phyloP scores from a whole-genome alignment of 2,113 vertebrate species.

The Lichenostomus cassidix region DNA sequence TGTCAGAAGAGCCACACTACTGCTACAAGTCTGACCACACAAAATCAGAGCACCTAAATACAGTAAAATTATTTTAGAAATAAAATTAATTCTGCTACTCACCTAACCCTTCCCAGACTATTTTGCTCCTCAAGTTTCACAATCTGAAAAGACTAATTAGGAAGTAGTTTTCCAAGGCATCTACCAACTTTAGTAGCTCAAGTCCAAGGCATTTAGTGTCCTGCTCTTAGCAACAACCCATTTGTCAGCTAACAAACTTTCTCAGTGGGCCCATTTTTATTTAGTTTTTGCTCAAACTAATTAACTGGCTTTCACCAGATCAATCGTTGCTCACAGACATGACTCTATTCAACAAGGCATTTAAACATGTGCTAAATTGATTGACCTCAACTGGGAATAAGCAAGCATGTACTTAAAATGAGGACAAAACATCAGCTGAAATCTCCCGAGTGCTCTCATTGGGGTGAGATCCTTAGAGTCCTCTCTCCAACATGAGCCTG shows the following conservation, averaged over 20 bases:
- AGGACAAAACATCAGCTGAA: neutral
- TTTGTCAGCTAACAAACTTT: constrained; percentile 12
- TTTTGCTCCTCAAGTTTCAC: neutral
- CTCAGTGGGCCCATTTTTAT: neutral
- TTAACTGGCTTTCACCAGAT: neutral
- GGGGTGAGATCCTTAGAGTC: neutral
- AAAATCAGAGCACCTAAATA: neutral
- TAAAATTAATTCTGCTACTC: neutral
- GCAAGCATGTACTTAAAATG: neutral
- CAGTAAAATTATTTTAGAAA: neutral
- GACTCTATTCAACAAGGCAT: constrained; percentile 1
- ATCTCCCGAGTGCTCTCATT: neutral
- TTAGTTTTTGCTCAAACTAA: constrained; percentile 3
- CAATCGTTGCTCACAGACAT: neutral
- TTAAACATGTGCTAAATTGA: constrained; percentile 21
- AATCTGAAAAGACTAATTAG: neutral
- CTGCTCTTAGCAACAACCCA: neutral
- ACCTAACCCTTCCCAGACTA: neutral
- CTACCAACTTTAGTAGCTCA: neutral
- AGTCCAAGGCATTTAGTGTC: neutral
- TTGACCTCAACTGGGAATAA: neutral
- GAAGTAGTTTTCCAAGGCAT: neutral
- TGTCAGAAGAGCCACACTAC: neutral
- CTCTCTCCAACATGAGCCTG: neutral
- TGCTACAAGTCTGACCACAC: neutral